These are phyloP conservation scores for Pristiophorus japonicus DNA, from an alignment of 2,113 vertebrate genomes.

Conservation along the genomic window DNA sequence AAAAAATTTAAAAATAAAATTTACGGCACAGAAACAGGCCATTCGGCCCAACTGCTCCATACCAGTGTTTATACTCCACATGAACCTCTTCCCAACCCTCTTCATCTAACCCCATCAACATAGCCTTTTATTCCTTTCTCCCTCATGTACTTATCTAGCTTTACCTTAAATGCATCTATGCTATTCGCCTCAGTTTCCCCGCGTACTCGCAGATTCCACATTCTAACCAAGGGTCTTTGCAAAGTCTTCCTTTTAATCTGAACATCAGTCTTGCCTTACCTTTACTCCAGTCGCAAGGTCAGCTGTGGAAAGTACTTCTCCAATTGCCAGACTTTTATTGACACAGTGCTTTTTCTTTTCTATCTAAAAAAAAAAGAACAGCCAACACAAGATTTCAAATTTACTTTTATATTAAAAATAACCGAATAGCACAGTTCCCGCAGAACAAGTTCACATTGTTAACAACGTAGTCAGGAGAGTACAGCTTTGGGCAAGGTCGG, in stretches of 20 bases:
- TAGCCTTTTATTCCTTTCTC: not conserved
- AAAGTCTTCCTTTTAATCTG: not conserved
- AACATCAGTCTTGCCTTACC: slow-evolving; percentile 43
- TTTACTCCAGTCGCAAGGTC: slow-evolving; percentile 54
- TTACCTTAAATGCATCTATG: not conserved
- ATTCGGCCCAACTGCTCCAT: not conserved
- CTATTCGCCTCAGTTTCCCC: not conserved
- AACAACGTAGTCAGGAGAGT: not conserved
- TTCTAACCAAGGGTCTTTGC: not conserved
- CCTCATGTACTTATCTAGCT: not conserved
- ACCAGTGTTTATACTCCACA: not conserved
- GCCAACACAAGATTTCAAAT: not conserved
- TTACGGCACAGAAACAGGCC: not conserved
- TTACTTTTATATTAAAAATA: not conserved
- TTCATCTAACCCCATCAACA: not conserved
- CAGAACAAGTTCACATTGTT: not conserved
- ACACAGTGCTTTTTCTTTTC: slow-evolving; percentile 51
- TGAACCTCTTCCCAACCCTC: not conserved
- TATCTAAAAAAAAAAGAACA: slow-evolving; percentile 34
- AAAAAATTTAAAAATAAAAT: not conserved
- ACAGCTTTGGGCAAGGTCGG: too few relatives aligned
- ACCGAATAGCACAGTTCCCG: not conserved
- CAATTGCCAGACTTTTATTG: slow-evolving; percentile 47
- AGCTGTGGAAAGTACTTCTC: slow-evolving; percentile 50
- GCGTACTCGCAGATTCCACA: not conserved